phyloP scores from a whole-genome alignment of 2,888 invertebrate species.

The Lysandra coridon region DNA sequence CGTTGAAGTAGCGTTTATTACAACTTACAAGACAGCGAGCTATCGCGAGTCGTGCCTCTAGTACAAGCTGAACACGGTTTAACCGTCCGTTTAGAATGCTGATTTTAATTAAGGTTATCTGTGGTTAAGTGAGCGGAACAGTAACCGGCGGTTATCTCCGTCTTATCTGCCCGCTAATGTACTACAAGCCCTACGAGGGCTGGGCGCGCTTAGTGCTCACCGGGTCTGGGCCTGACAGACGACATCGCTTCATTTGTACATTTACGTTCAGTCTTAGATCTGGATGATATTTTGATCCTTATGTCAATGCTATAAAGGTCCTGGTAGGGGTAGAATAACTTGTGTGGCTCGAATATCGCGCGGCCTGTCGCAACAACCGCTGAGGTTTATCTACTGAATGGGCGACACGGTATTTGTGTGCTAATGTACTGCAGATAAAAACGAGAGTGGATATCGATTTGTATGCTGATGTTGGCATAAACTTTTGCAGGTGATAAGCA shows the following conservation, averaged over 20 bases:
- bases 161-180: slow-evolving; percentile 29
- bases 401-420: neutral
- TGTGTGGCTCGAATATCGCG: neutral
- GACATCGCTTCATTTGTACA: slow-evolving; percentile 23
- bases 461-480: neutral
- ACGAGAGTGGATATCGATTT: slow-evolving; percentile 3
- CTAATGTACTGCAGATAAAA: slow-evolving; percentile 3
- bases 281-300: neutral
- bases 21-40: neutral
- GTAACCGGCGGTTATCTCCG: slow-evolving; percentile 37
- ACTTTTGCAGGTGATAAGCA: neutral
- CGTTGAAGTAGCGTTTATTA: neutral
- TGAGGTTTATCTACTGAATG: neutral
- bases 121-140: slow-evolving; percentile 36
- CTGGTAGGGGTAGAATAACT: neutral
- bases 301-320: neutral
- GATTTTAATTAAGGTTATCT: slow-evolving; percentile 40
- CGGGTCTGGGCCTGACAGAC: neutral
- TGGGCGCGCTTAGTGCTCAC: slow-evolving; percentile 9
- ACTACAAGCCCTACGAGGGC: slow-evolving; percentile 6
- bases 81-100: slow-evolving; percentile 34
- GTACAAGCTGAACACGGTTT: slow-evolving; percentile 17
- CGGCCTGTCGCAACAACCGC: neutral
- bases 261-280: neutral
- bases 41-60: neutral